Percentiles rank a stretch among this genome's conserved stretches.
These are phyloP conservation scores for Campylomormyrus numenius DNA, from an alignment of 2,113 vertebrate genomes.

Conservation along the genomic window DNA sequence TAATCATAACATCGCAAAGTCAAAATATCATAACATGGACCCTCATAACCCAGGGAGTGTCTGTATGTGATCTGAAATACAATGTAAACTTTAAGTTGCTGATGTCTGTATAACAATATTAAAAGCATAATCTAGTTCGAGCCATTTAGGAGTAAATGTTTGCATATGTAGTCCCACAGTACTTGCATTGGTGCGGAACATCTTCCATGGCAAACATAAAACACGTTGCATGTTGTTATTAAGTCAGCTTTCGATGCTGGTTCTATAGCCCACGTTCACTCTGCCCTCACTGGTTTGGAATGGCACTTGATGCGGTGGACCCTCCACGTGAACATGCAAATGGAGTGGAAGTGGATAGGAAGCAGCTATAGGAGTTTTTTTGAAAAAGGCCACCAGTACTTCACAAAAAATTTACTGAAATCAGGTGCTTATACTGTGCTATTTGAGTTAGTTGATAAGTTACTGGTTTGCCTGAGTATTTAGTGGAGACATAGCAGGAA, in stretches of 20 bases:
- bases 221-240: neutral
- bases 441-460: neutral
- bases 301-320: neutral
- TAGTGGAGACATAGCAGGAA: neutral
- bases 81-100: neutral
- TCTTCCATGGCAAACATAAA: neutral
- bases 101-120: no score
- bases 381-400: neutral
- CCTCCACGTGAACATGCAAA: neutral
- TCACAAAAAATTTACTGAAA: neutral
- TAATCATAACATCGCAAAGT: no score
- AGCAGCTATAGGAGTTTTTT: neutral
- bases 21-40: no score
- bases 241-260: neutral
- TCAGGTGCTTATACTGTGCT: neutral
- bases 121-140: neutral
- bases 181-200: neutral
- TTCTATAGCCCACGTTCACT: neutral
- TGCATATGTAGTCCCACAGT: neutral
- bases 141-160: neutral
- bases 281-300: neutral
- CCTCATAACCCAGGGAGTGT: no score
- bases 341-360: neutral
- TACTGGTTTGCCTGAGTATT: neutral
- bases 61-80: neutral